phyloP scores from a whole-genome alignment of 1,140 invertebrate genomes.

The Helicorthomorpha holstii region DNA sequence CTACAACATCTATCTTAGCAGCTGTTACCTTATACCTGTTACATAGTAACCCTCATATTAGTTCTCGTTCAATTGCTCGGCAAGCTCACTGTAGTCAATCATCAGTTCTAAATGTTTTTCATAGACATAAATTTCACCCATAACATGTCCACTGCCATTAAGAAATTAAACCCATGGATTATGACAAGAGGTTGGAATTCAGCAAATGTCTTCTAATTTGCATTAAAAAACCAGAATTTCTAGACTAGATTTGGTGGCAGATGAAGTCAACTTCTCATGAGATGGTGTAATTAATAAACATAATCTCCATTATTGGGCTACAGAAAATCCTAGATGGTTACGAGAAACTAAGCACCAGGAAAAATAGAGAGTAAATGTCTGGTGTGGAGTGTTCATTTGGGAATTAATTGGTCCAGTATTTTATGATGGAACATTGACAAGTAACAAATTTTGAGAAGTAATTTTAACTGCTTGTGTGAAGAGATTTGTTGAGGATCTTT shows the following conservation, averaged over 20 bases:
- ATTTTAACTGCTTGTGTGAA: background rate
- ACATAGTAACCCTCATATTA: background rate
- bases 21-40: no score
- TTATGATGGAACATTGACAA: background rate
- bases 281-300: slow-evolving; percentile 4
- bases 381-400: background rate
- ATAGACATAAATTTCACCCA: background rate
- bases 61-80: background rate
- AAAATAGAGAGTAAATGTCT: slow-evolving; percentile 1
- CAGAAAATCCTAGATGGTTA: slow-evolving; percentile 1
- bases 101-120: background rate
- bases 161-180: background rate
- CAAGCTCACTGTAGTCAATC: background rate
- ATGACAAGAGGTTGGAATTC: background rate
- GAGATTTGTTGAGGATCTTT: background rate
- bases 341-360: background rate
- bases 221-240: slow-evolving; percentile 1
- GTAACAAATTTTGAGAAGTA: background rate
- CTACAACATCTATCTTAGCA: background rate
- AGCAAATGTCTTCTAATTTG: slow-evolving; percentile 1
- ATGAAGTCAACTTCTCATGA: background rate
- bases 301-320: slow-evolving; percentile 3
- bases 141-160: slow-evolving; percentile 3
- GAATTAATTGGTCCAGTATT: background rate
- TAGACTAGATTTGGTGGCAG: background rate